Conservation (phyloP, 2,888 invertebrate species). For the Siphonodentalium dalli region DNA sequence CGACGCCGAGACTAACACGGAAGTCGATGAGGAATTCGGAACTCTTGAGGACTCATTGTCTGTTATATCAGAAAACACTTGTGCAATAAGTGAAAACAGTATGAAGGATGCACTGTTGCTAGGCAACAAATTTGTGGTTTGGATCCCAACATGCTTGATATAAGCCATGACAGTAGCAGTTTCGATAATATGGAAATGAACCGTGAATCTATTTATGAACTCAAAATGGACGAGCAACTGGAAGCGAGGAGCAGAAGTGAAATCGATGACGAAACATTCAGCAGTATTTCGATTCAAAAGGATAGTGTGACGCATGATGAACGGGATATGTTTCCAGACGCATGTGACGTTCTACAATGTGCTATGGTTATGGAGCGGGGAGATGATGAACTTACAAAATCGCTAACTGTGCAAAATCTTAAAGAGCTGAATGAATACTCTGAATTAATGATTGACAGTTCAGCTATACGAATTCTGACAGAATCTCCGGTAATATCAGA, state of each 20-base stretch:
- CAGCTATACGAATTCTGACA: too few relatives aligned
- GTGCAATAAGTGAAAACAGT: not conserved
- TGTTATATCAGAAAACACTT: not conserved
- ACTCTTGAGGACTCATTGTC: conserved; percentile 2
- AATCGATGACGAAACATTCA: conserved; percentile 56
- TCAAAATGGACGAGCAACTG: conserved; percentile 58
- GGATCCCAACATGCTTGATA: conserved; percentile 39
- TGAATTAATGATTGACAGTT: too few relatives aligned
- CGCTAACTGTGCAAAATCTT: conserved; percentile 34
- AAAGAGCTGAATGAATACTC: too few relatives aligned
- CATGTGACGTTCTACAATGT: conserved; percentile 21
- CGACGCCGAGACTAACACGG: conserved; percentile 36
- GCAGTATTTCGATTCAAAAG: conserved; percentile 47
- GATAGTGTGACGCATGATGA: conserved; percentile 36
- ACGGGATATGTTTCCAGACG: too few relatives aligned
- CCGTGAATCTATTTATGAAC: conserved; percentile 60
- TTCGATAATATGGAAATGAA: conserved; percentile 37
- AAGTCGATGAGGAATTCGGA: conserved; percentile 36
- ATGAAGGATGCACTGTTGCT: too few relatives aligned
- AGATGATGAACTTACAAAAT: too few relatives aligned
- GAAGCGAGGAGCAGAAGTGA: conserved; percentile 45
- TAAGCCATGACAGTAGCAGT: conserved; percentile 50
- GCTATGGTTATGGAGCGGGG: conserved; percentile 25
- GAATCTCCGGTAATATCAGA: conserved; percentile 11
- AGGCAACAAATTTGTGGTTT: too few relatives aligned